Base-by-base conservation (phyloP, 2,797 vertebrate genomes). In the Pangasius krempfi region DNA sequence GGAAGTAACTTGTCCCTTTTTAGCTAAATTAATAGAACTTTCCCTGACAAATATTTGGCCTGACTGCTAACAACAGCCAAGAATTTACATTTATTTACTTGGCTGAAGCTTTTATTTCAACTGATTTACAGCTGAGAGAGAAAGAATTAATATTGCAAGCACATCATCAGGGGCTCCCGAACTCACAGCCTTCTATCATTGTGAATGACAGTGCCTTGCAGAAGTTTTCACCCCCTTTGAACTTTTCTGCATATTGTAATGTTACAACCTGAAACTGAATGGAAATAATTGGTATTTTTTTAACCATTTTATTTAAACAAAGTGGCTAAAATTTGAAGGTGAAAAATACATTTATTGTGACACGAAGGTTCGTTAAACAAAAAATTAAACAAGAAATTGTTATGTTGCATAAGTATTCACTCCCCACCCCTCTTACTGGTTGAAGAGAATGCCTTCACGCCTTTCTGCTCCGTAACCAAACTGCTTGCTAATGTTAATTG, bases 1-100 rank as follows among this genome's bases (percentile, higher is more conserved):
- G 40, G 58, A 64, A 82, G 37, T 82, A 62, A 82, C 58, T 18
- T 81, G 30, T 60, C 54, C 12, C 54, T 60, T 82, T 81, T 62
- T 2, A 62, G 14, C 25, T 47, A 44, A 83, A 62, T 47, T 64
- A 83, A 83, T 64, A 18, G 14, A 83, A 83, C 40, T 64, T 64
- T 64, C 27, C 80, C 58, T 47, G 80, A 83, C 40, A 16, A 64
- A 64, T 8, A 83, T 64, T 83, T n/a, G n/a, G 20, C 80, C 80
- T 9, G 80, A 47, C 22, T 4, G 56, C 3, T 62, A 44, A 27
- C 56, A 1, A 27, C 80, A 27, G 56, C 56, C 79, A 60, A 22
- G 27, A 33, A 25, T 82, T 62, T 62, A 27, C 37, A 62, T 14
- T 27, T 22, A 27, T 82, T 82, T 44, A 62, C 22, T n/a, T 13